Base-by-base conservation (phyloP, 1,140 invertebrate genomes). In the Drosophila elegans region DNA sequence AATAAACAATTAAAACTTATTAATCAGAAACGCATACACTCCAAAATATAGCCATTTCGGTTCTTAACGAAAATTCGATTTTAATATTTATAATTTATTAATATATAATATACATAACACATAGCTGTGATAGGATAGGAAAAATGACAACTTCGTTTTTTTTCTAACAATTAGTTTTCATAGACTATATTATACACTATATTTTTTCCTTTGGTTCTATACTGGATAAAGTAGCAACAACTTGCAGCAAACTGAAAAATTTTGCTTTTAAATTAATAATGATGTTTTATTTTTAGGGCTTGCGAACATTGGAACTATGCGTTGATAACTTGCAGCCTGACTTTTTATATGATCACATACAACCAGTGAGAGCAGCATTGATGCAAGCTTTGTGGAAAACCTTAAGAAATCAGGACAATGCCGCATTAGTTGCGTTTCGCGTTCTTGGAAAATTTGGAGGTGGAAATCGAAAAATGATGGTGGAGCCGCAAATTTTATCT, bases 261-360 rank as follows among this genome's bases (percentile, higher is more conserved):
- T 32, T 6, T 32, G 2, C 29, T 32, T 5, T 54, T 21, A 25
- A 10, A 6, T 11, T 39, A 10, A 25, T 45, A 27, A 56, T 12
- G 36, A 11, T 4, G 39, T 2, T 36, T 60, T 29, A n/a, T 53
- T 80, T 68, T 48, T 93, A 97, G 95, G 98, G 99, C 5, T 91
- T 99, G 13, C 93, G 98, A 44, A 99, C 99, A 1, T 93, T 99
- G 2, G 99, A 99, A 91, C 93, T 99, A 1, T 99, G 99, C 92
- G 98, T 99, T 0, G 99, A 99, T 91, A 99, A 99, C 93, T 93
- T 99, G 25, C 98, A 99, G 88, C 98, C 98, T 10, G 99, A 99
- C 91, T 99, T 99, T 91, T 93, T 99, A 2, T 99, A 99, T 90
- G 98, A 99, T 90, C 98, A 99, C 85, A 99, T 99, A 75, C 98